Evolutionary conservation across 2,888 invertebrate genomes (phyloP), one percentile per base, ranked within the genome.

Genomic region (Conchocele bisecta): DNA sequence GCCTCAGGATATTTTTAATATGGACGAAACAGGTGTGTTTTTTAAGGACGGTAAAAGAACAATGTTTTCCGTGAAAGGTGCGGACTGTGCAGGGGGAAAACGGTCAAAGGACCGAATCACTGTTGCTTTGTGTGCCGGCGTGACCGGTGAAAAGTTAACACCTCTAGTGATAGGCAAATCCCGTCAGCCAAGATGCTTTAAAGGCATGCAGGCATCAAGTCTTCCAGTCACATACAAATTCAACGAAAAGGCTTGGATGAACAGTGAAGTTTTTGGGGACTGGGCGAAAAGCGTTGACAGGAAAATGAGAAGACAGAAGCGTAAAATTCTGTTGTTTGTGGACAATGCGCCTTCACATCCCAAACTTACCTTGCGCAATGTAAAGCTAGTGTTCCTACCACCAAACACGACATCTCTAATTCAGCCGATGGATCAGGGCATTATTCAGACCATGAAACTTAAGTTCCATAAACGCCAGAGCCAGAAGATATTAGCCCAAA

Each of bases 161-260:
- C 71, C 73, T 1, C 26, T 77, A 5, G 58, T 77, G 9, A 77
- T 77, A 26, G 69, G 63, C 0, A 73, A 70, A 48, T 73, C 73
- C 4, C 41, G 29, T 7, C 41, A 53, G 11, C 75, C 75, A 22
- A 61, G 70, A 20, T 75, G 75, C 50, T 70, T 75, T 31, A 51
- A 29, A 11, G 33, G 13, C 24, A 54, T 75, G 6, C 33, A 53
- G n/a, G 9, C 48, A 6, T 29, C 57, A 17, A 60, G 48, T 1
- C 58, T 78, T n/a, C 71, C 69, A 0, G 75, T 73, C 0, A 28
- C 24, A 5, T 79, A 79, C 41, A 29, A 66, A 5, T 35, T 44
- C n/a, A 79, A 79, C 54, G 60, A 61, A 22, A 73, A 69, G 29
- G 72, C 70, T 1, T 78, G 72, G 74, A 75, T 77, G 78, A 44